Conservation (phyloP, 1,140 invertebrate species). For the Sycophaga agraensis region DNA sequence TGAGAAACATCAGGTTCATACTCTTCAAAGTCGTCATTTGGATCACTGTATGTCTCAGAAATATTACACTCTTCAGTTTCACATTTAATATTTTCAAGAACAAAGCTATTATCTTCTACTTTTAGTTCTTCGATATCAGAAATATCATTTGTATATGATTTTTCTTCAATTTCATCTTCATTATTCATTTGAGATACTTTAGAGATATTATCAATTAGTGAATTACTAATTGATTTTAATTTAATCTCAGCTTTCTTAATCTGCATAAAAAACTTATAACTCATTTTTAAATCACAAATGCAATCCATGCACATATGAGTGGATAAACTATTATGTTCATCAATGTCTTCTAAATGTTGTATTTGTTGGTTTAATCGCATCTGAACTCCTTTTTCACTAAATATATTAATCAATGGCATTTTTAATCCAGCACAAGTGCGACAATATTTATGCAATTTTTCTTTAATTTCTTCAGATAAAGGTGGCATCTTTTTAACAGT, state of each 20-base stretch:
- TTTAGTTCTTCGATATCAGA: neutral
- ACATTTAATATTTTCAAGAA: neutral
- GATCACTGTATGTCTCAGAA: constrained; percentile 33
- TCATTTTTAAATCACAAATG: constrained; percentile 55
- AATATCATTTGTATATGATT: neutral
- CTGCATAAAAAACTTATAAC: constrained; percentile 56
- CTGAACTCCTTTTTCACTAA: constrained; percentile 51
- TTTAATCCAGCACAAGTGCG: constrained; percentile 53
- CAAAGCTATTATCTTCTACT: neutral
- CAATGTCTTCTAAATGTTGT: constrained; percentile 50
- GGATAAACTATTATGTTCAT: constrained; percentile 43
- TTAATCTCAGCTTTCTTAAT: constrained; percentile 56
- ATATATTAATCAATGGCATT: constrained; percentile 52
- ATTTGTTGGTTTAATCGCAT: constrained; percentile 53
- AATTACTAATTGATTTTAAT: constrained; percentile 44
- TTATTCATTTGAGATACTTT: constrained; percentile 1
- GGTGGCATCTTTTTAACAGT: constrained; percentile 22
- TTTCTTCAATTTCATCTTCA: neutral
- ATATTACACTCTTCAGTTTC: neutral
- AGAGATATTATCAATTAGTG: constrained; percentile 31
- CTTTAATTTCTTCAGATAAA: constrained; percentile 30
- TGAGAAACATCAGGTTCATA: constrained; percentile 51
- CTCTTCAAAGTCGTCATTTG: constrained; percentile 51
- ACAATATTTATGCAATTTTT: constrained; percentile 50
- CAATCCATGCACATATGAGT: constrained; percentile 58